phyloP scores from a whole-genome alignment of 2,888 invertebrate genomes.

The Drosophila demipolita region DNA sequence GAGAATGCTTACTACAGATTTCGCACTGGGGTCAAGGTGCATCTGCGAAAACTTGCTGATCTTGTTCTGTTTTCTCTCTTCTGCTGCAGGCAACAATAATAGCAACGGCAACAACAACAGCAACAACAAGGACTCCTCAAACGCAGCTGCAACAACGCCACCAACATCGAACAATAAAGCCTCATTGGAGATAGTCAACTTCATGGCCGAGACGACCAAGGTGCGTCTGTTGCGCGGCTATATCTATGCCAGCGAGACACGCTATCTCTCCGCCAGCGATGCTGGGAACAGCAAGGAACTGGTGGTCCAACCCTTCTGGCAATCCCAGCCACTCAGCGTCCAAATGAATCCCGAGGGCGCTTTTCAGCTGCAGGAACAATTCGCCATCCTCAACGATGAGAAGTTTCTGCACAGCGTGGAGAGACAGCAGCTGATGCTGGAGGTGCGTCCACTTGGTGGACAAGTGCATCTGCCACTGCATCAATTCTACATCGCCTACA shows the following conservation, averaged over 20 bases:
- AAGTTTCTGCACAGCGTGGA: constrained; percentile 86
- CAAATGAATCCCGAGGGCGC: constrained; percentile 51
- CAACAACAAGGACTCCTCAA: constrained; percentile 28
- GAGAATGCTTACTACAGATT: constrained; percentile 8
- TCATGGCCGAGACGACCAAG: constrained; percentile 80
- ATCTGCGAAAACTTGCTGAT: constrained; percentile 30
- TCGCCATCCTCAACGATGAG: constrained; percentile 86
- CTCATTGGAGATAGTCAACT: constrained; percentile 63
- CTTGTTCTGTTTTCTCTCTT: constrained; percentile 11
- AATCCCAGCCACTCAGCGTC: constrained; percentile 65
- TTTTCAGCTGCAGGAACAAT: constrained; percentile 84
- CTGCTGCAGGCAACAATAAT: constrained; percentile 47
- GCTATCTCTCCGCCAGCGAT: constrained; percentile 54
- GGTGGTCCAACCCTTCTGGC: constrained; percentile 83
- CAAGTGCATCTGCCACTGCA: constrained; percentile 87
- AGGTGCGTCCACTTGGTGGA: constrained; percentile 86
- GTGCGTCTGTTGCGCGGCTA: constrained; percentile 81
- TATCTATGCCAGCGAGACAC: constrained; percentile 77
- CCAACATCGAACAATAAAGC: constrained; percentile 50
- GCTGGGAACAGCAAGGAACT: constrained; percentile 59
- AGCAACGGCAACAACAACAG: constrained; percentile 36
- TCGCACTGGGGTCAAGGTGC: constrained; percentile 53
- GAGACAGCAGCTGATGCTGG: constrained; percentile 86
- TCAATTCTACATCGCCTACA: constrained; percentile 87
- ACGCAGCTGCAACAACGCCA: constrained; percentile 26